phyloP scores from a whole-genome alignment of 2,113 vertebrate genomes.

The Cairina moschata region DNA sequence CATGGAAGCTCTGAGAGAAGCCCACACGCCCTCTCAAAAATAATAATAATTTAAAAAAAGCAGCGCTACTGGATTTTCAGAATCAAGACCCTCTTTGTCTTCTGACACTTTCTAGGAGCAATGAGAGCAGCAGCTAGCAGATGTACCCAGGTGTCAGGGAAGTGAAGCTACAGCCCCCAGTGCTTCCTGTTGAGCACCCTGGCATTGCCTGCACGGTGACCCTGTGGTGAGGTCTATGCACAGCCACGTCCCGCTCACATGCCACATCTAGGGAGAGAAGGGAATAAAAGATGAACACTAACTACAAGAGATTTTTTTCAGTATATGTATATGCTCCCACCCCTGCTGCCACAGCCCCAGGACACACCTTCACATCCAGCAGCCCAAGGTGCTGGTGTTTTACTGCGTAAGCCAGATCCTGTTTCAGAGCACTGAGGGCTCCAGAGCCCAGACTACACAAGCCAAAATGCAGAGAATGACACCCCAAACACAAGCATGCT shows the following conservation, averaged over 20 bases:
- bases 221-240: neutral
- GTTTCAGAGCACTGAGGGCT: neutral
- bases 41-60: neutral
- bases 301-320: too few species aligned
- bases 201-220: rapidly evolving
- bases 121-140: neutral
- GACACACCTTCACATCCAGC: neutral
- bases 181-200: rapidly evolving
- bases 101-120: neutral
- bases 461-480: neutral
- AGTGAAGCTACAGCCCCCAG: neutral
- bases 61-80: neutral
- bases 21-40: neutral
- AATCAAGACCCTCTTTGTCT: neutral
- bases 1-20: neutral
- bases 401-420: neutral
- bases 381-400: neutral
- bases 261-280: neutral
- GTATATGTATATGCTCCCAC: neutral
- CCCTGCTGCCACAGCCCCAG: neutral
- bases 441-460: rapidly evolving
- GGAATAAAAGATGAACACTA: neutral
- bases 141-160: neutral
- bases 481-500: rapidly evolving
- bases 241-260: rapidly evolving